A percentile compares a stretch with the other conserved stretches of the same genome.
These are phyloP conservation scores for Falco rusticolus DNA, from an alignment of 2,797 vertebrate species.

Conservation along the genomic window DNA sequence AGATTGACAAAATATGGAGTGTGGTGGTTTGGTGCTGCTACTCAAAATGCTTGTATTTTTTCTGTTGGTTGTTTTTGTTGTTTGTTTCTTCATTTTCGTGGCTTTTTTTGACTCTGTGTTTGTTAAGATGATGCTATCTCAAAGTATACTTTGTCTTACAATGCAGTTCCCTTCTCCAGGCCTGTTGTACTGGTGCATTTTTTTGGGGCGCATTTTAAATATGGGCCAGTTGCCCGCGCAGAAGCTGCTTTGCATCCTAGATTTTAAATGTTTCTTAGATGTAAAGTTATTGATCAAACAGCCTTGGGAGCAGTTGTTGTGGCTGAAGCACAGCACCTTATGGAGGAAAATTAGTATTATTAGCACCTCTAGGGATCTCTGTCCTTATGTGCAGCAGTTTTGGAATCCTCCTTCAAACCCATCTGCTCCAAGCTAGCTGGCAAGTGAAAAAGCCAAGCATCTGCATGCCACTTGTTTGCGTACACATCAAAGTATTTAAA, in stretches of 20 bases:
- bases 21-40: neutral
- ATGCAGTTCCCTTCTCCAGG: neutral
- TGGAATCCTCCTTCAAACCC: conserved; percentile 24
- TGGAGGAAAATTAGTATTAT: neutral
- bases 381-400: conserved; percentile 38
- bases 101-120: neutral
- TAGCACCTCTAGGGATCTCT: conserved; percentile 34
- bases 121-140: neutral
- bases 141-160: neutral
- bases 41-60: neutral
- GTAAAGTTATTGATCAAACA: conserved; percentile 21
- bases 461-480: conserved; percentile 54
- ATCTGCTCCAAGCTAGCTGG: conserved; percentile 33
- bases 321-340: neutral
- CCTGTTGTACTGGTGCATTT: neutral
- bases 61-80: too few species aligned
- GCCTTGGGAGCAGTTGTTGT: neutral
- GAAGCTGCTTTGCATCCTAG: neutral
- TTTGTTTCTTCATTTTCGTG: neutral
- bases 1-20: fast-evolving
- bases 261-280: neutral
- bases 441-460: conserved; percentile 42
- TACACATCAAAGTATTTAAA: conserved; percentile 29
- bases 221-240: neutral
- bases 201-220: neutral